Base-by-base conservation (phyloP, 2,113 vertebrate species). In the Fukomys damarensis region DNA sequence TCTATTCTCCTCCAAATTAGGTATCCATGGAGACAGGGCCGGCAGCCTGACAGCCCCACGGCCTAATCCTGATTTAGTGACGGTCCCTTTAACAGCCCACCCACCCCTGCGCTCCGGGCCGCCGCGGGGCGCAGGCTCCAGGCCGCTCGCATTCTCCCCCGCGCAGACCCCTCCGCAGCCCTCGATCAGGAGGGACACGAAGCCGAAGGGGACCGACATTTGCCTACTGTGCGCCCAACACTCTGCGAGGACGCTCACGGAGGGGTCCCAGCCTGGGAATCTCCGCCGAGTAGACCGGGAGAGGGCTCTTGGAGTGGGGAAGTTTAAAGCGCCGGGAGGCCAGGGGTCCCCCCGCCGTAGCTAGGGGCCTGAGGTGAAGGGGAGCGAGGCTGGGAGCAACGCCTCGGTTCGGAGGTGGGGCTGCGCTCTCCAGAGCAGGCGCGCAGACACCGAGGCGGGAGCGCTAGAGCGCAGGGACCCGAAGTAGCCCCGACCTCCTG, bases 31-130 rank as follows among this genome's bases (percentile, higher is more conserved):
- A 96, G 97, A 98, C 98, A 86, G 74, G 97, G 96, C 96, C 92
- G 96, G 98, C 97, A 96, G 98, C 96, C 90, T 98, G 98, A 97
- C 97, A 97, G 96, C 93, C 97, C 95, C 96, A 92, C 86, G 82
- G 96, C 97, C 98, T 97, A 98, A 97, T 97, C 98, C 97, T 98
- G 97, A 98, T 98, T 98, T 98, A 98, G 98, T 98, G 97, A 97
- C 97, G 93, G 91, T 97, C 96, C 96, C 97, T 96, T 94, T 96
- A 96, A 96, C 97, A 97, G 98, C 97, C 98, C 97, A 95, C 98
- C 91, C 94, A 93, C 96, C 98, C 95, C 96, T 80, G 96, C 81
- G 76, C 89, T 91, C 96, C 79, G 7, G 88, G 92, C 94, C 32
- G 96, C 95, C 20, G 59, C 96, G 65, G 92, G 91, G 79, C 89